These are phyloP conservation scores for Diphyllodes magnificus DNA, from an alignment of 2,113 vertebrate genomes.

Conservation along the genomic window DNA sequence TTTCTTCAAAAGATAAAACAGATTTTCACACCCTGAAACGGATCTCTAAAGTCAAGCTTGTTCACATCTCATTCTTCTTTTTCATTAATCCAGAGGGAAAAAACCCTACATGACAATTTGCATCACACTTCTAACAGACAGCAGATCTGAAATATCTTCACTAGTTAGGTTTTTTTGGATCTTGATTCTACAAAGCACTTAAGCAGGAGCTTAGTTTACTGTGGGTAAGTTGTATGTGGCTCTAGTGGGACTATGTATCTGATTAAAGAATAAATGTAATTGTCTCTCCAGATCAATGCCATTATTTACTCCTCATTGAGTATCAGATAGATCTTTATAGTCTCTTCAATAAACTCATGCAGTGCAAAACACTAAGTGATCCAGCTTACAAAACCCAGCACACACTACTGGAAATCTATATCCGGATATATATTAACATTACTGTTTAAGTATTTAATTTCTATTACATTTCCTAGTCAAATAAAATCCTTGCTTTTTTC, in stretches of 20 bases:
- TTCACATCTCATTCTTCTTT: background rate
- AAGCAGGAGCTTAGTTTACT: slow-evolving; percentile 1
- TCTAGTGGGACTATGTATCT: background rate
- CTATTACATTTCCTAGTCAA: background rate
- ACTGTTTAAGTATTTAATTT: background rate
- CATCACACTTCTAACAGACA: background rate
- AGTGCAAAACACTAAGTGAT: background rate
- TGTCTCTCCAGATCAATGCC: background rate
- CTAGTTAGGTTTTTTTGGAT: background rate
- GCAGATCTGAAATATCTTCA: background rate
- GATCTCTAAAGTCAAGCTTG: background rate
- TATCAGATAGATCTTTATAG: background rate
- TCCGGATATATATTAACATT: background rate
- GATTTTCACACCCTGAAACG: background rate
- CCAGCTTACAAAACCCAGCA: background rate
- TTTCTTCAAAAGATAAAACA: background rate
- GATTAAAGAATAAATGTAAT: background rate
- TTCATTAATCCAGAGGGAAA: background rate
- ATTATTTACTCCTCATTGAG: background rate
- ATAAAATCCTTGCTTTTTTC: background rate
- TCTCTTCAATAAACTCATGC: background rate
- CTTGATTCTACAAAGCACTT: background rate
- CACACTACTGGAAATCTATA: background rate
- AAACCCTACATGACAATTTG: background rate
- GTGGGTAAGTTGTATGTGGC: background rate